These are phyloP conservation scores for Pandemis corylana DNA, from an alignment of 2,888 invertebrate genomes.

Conservation along the genomic window DNA sequence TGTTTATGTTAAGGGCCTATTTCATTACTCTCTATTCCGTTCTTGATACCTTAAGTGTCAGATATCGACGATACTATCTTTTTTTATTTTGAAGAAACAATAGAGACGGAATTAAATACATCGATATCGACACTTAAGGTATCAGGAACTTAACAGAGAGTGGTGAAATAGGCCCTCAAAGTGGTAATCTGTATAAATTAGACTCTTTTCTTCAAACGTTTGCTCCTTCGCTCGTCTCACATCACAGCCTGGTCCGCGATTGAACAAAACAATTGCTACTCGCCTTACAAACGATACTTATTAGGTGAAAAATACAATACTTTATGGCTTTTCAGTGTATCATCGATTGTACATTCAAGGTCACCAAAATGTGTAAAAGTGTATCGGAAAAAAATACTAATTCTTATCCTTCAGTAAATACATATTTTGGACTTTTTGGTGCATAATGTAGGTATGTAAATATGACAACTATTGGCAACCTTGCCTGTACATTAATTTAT, in stretches of 20 bases:
- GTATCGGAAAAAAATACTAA: too few species aligned
- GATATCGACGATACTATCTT: too few species aligned
- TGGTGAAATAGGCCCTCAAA: too few species aligned
- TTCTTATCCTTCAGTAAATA: neutral
- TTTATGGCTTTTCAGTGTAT: neutral
- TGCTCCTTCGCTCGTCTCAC: neutral
- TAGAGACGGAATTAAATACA: too few species aligned
- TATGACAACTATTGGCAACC: neutral
- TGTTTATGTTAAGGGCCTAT: too few species aligned
- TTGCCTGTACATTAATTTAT: neutral
- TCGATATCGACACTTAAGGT: too few species aligned
- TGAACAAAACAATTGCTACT: neutral
- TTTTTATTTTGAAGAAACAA: too few species aligned
- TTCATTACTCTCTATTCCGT: too few species aligned
- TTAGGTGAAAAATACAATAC: neutral
- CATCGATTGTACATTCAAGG: neutral
- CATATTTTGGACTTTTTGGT: neutral
- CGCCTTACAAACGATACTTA: neutral
- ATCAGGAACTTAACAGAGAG: too few species aligned
- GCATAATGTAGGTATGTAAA: too few species aligned
- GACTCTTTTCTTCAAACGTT: neutral
- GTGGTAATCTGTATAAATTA: too few species aligned
- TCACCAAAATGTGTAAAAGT: neutral
- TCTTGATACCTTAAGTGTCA: too few species aligned
- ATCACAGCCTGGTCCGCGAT: conserved; percentile 1